Evolutionary conservation across 2,888 invertebrate species (phyloP).

Genomic region (Rotaria sp.): DNA sequence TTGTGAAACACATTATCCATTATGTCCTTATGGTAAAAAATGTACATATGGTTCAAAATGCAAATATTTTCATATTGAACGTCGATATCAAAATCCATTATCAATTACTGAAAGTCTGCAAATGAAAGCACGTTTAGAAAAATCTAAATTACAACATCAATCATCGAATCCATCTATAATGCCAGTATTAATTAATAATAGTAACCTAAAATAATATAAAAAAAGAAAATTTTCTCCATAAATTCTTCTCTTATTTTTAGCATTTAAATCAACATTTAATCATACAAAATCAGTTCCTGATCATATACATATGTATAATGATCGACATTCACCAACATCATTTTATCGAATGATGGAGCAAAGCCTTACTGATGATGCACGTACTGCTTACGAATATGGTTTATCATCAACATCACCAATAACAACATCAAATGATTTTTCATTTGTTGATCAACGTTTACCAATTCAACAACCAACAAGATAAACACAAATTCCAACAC

Average conservation of each 20-base stretch:
- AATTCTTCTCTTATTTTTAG: too few relatives aligned
- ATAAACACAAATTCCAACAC: neutral
- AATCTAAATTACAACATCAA: constrained; percentile 1
- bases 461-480: neutral
- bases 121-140: constrained; percentile 26
- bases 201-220: neutral
- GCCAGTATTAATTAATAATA: neutral
- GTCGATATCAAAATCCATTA: constrained; percentile 58
- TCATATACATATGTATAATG: constrained; percentile 25
- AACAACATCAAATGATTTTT: neutral
- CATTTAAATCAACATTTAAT: neutral
- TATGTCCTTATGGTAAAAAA: constrained; percentile 61
- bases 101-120: constrained; percentile 7
- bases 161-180: neutral
- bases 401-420: neutral
- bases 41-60: constrained; percentile 96
- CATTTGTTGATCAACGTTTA: constrained; percentile 11
- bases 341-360: neutral
- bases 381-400: neutral
- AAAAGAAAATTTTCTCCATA: too few relatives aligned
- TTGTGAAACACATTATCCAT: constrained; percentile 28
- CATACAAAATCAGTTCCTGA: neutral
- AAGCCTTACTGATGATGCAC: constrained; percentile 14
- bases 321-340: neutral
- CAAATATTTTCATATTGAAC: constrained; percentile 84